These are phyloP conservation scores for Melanocharis versteri DNA, from an alignment of 2,113 vertebrate genomes.

Conservation along the genomic window DNA sequence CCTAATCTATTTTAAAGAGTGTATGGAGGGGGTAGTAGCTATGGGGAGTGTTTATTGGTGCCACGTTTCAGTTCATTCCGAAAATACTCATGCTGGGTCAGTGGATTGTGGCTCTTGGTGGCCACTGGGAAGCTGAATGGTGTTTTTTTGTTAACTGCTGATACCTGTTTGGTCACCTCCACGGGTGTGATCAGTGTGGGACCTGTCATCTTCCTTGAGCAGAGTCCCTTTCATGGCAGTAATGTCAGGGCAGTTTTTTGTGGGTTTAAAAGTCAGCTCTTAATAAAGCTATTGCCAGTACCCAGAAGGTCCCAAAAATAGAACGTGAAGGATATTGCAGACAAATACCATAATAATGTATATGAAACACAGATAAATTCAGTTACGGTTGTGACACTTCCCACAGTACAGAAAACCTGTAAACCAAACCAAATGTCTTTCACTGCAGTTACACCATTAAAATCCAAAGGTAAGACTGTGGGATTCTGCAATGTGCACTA, in stretches of 20 bases:
- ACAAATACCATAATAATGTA: not conserved
- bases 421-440: not conserved
- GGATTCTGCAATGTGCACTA: not conserved
- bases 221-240: not conserved
- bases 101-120: not conserved
- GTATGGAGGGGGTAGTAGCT: not conserved
- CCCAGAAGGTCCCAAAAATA: not conserved
- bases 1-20: not conserved
- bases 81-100: not conserved
- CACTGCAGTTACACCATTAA: not conserved
- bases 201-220: not conserved
- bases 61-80: not conserved
- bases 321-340: not conserved
- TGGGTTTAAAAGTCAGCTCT: not conserved
- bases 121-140: not conserved
- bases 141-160: not conserved
- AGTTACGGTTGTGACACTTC: not conserved
- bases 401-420: not conserved
- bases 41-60: not conserved
- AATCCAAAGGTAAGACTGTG: not conserved
- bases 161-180: not conserved
- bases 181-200: not conserved
- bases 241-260: not conserved
- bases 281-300: not conserved
- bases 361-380: not conserved